Percentiles rank a stretch among this genome's conserved stretches.
phyloP scores from a whole-genome alignment of 2,888 invertebrate genomes.

The Ophion ellenae region DNA sequence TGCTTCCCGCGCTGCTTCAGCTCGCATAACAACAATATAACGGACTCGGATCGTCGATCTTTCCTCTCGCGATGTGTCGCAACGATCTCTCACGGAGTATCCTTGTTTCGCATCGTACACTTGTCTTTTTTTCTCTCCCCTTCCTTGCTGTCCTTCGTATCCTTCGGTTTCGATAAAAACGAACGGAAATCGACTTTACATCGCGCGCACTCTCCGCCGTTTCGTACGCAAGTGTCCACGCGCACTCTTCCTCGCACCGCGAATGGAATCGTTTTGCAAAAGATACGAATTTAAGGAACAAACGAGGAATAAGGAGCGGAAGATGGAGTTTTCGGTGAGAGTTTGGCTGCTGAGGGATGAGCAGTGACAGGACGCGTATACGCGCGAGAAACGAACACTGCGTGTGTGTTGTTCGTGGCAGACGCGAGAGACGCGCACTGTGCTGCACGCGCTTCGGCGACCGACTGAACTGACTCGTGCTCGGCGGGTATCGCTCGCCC shows the following conservation, averaged over 20 bases:
- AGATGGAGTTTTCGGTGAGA: neutral
- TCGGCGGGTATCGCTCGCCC: neutral
- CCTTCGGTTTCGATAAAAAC: neutral
- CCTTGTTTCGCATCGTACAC: neutral
- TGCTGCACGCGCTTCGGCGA: slow-evolving; percentile 57
- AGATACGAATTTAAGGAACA: neutral
- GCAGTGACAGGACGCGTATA: slow-evolving; percentile 13
- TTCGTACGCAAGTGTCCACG: no score
- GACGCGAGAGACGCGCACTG: neutral
- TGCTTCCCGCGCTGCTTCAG: neutral
- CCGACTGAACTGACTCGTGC: slow-evolving; percentile 56
- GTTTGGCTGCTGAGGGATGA: neutral
- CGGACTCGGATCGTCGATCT: neutral
- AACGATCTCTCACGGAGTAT: slow-evolving; percentile 16
- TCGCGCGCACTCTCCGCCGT: no score
- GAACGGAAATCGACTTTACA: no score
- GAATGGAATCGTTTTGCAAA: no score
- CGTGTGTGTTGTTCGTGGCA: neutral
- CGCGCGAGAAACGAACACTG: neutral
- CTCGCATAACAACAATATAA: slow-evolving; percentile 2
- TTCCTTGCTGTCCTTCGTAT: no score
- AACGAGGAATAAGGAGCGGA: no score
- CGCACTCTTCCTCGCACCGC: no score
- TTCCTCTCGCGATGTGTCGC: neutral
- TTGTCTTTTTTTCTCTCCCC: neutral